These are phyloP conservation scores for Dromiciops gliroides DNA, from an alignment of 2,113 vertebrate species.

Conservation along the genomic window DNA sequence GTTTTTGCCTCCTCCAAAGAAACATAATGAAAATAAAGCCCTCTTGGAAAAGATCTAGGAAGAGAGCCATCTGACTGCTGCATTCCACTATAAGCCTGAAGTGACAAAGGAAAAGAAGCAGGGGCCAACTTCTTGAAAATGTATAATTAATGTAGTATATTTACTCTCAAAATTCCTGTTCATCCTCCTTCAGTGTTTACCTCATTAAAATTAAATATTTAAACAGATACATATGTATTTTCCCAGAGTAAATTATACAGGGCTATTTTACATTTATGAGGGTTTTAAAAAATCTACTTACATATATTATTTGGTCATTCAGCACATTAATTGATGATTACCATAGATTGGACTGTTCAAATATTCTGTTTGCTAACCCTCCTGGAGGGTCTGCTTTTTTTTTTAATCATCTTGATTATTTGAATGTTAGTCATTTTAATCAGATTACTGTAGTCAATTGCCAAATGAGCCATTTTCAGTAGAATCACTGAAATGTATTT, in stretches of 20 bases:
- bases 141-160: conserved; percentile 60
- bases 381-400: conserved; percentile 20
- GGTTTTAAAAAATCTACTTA: conserved; percentile 52
- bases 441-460: conserved; percentile 48
- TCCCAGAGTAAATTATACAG: conserved; percentile 68
- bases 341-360: conserved; percentile 7
- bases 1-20: background rate
- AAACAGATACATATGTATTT: conserved; percentile 60
- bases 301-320: conserved; percentile 58
- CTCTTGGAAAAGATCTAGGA: background rate
- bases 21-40: conserved; percentile 3
- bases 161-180: conserved; percentile 57
- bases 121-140: conserved; percentile 51
- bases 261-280: conserved; percentile 62
- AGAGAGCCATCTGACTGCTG: background rate
- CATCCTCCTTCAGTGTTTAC: conserved; percentile 62
- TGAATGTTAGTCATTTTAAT: conserved; percentile 61
- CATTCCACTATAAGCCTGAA: conserved; percentile 40
- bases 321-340: conserved; percentile 64
- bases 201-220: conserved; percentile 67
- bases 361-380: conserved; percentile 38
- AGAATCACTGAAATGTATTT: conserved; percentile 61
- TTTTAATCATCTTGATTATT: conserved; percentile 48
- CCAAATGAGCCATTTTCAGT: conserved; percentile 52
- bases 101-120: conserved; percentile 41